phyloP scores from a whole-genome alignment of 2,113 vertebrate species.

The Zosterops borbonicus region DNA sequence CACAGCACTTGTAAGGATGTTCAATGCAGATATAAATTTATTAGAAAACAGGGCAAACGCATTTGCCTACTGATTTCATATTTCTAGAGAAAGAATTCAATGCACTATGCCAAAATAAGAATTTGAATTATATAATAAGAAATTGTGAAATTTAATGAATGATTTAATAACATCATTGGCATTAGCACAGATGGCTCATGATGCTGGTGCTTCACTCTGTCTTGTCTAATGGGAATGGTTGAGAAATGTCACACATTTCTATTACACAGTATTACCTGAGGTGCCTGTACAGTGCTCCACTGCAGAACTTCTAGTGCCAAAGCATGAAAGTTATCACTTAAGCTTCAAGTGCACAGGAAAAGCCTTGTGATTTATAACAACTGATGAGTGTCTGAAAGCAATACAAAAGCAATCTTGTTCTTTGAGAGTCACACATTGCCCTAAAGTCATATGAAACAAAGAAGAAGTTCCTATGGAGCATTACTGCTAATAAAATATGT shows the following conservation, averaged over 20 bases:
- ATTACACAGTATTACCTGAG: neutral
- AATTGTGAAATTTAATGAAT: conserved; percentile 49
- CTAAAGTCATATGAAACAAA: neutral
- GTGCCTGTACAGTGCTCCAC: neutral
- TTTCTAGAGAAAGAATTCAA: conserved; percentile 10
- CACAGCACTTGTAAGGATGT: conserved; percentile 50
- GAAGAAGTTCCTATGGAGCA: neutral
- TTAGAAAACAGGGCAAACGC: conserved; percentile 58
- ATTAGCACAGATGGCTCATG: conserved; percentile 60
- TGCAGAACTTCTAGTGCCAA: neutral
- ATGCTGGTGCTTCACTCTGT: neutral
- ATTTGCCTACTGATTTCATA: conserved; percentile 30
- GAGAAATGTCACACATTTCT: conserved; percentile 14
- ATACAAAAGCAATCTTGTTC: neutral
- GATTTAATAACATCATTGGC: conserved; percentile 47
- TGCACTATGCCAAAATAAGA: conserved; percentile 12
- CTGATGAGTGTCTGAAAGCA: neutral
- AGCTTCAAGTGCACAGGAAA: neutral
- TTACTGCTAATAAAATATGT: neutral
- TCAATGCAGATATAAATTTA: conserved; percentile 48
- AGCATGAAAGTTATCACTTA: neutral
- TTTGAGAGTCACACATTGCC: neutral
- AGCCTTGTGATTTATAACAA: neutral
- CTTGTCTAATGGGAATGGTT: neutral
- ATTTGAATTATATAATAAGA: conserved; percentile 32